Base-by-base conservation (phyloP, 2,113 vertebrate genomes). In the Pleuronectes platessa region DNA sequence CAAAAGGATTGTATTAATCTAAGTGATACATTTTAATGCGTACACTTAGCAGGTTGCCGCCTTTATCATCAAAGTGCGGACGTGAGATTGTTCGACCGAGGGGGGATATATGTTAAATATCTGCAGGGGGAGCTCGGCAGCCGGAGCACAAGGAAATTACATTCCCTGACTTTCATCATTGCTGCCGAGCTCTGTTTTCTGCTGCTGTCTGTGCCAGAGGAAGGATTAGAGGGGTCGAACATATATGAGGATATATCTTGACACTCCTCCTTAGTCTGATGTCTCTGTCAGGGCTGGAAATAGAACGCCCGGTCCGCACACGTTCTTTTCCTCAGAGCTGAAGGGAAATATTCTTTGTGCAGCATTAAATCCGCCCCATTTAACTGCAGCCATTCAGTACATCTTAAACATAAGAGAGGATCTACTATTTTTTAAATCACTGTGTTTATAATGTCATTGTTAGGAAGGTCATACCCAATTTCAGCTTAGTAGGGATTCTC, bases 1-100 rank as follows among this genome's bases (percentile, higher is more conserved):
- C 91, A 93, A 92, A 90, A 90, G 84, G 72, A 89, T 85, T 85
- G 86, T 91, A 90, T 93, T 94, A 86, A 93, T 93, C 93, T 90
- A 79, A 88, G 90, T 82, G 81, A 89, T 94, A 90, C 91, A 91
- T 94, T 94, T 90, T 87, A 92, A 93, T 90, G 92, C 83, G 70
- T 74, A 82, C 85, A 89, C 81, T 89, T 91, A 88, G 83, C 84
- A 89, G 89, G 92, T 90, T 86, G 81, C 84, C 77, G 85, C 82
- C 84, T 90, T 92, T 86, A 93, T 94, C 93, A 93, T 92, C 90
- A 93, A 93, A 93, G 92, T 45, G 11, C 61, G 83, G 63, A 74
- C 68, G 53, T 68, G 62, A 82, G 83, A 90, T 91, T 87, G 80
- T 81, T 79, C 35, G 31, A 76, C 5, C 71, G 64, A 71, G 13